Percentiles rank a stretch among this genome's conserved stretches.
phyloP scores from a whole-genome alignment of 2,797 vertebrate species.

The Melanotaenia parkinsoni region DNA sequence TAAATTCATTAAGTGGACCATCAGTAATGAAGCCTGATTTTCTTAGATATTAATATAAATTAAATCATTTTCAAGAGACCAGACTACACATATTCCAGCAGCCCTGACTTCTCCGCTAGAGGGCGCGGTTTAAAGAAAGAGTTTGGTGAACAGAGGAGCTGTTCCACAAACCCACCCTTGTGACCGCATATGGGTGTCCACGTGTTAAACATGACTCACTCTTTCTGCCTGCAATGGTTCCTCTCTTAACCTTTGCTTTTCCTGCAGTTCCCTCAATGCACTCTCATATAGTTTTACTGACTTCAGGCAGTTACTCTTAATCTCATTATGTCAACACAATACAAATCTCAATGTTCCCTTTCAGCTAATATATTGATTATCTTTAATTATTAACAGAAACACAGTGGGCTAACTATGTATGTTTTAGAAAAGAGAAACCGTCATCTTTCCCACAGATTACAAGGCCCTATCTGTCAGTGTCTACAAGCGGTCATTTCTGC shows the following conservation, averaged over 20 bases:
- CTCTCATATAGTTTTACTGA: constrained; percentile 41
- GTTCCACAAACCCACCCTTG: constrained; percentile 16
- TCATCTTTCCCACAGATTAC: constrained; percentile 16
- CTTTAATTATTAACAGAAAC: constrained; percentile 20
- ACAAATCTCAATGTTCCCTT: constrained; percentile 35
- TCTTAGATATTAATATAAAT: not conserved
- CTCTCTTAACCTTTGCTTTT: constrained; percentile 24
- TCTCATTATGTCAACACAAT: constrained; percentile 34
- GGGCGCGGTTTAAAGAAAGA: constrained; percentile 54
- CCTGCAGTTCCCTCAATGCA: constrained; percentile 27
- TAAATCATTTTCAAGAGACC: not conserved
- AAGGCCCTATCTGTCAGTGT: constrained; percentile 37
- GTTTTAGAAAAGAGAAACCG: not conserved
- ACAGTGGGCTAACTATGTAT: not conserved
- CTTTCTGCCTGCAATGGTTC: constrained; percentile 69
- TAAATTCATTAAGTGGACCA: not conserved
- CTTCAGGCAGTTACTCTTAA: constrained; percentile 9
- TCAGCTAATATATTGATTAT: constrained; percentile 53
- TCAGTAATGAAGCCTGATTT: not conserved
- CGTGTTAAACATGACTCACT: constrained; percentile 75
- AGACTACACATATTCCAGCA: constrained; percentile 29
- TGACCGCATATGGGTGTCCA: constrained; percentile 59
- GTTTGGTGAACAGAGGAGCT: constrained; percentile 22
- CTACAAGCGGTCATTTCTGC: constrained; percentile 24
- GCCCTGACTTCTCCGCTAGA: constrained; percentile 32